Base-by-base conservation (phyloP, 2,113 vertebrate species). In the Podocnemis expansa region DNA sequence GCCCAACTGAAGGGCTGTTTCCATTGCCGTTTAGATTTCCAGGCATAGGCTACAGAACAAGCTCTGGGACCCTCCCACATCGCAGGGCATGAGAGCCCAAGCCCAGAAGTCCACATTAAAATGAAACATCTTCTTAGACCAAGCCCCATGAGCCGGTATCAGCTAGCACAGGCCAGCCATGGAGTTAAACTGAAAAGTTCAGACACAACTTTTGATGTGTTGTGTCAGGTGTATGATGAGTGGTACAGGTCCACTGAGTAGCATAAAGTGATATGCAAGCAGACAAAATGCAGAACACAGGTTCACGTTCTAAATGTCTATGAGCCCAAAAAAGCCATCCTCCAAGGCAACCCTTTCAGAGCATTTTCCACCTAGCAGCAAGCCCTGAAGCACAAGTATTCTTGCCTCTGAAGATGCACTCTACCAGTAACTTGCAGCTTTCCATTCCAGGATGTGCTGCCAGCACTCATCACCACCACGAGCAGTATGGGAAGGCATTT, bases 351-450 rank as follows among this genome's bases (percentile, higher is more conserved):
- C 60, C 55, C 55, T 56, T 56, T 56, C 55, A 56, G 55, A 27
- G 55, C 25, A 4, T 58, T 58, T 10, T 29, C 55, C 55, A 58
- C 8, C 55, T 58, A 58, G 25, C 27, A 58, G 12, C 55, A 58
- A 58, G 25, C 25, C 25, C 0, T 58, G 11, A n/a, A n/a, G n/a
- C n/a, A n/a, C n/a, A n/a, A n/a, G n/a, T 5, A 25, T 14, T 58
- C 55, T 58, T 58, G 25, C 25, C 27, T 58, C 55, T 27, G 25
- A 11, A 58, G 25, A 58, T 58, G 55, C 55, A 58, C 55, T 58
- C 10, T 25, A 29, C 55, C 55, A 58, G 24, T 12, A 5, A 13
- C 25, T 58, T 58, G 55, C 55, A 58, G 55, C 55, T 58, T 11
- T 58, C 25, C 25, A 27, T 27, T 29, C 55, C 27, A 58, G 25